Base-by-base conservation (phyloP, 2,888 invertebrate genomes). In the Tubulanus polymorphus region DNA sequence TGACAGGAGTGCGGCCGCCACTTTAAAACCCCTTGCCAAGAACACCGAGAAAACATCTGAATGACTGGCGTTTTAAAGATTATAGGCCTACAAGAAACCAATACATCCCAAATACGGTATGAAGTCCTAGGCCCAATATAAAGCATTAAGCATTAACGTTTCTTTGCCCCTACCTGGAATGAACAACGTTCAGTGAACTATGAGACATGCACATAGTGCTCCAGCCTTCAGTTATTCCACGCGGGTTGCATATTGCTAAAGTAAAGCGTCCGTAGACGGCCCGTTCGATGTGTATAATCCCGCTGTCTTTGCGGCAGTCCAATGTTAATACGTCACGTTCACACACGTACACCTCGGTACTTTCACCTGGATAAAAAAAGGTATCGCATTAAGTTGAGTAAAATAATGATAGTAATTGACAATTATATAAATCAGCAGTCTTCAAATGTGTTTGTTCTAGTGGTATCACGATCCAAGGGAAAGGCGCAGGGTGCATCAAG, bases 151-250 rank as follows among this genome's bases (percentile, higher is more conserved):
- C 10, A n/a, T 20, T 12, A 12, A 45, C 8, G 8, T n/a, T 10
- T n/a, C 20, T 8, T 10, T 45, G 10, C 5, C 20, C 76, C 71
- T 72, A 93, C 93, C 88, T 91, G 83, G 87, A 88, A 80, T 90
- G 90, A 64, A 95, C 85, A 64, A 93, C 91, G 61, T 90, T 84
- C 69, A 91, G 85, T 62, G 93, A 91, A 76, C 89, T 89, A 49
- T 88, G 88, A 55, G 93, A 91, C 89, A 92, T 92, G 80, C 94
- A 95, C 82, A 93, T 92, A 70, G 94, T 91, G 76, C 92, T 91
- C 93, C 93, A 94, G 30, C 66, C 69, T 72, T 93, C 91, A n/a
- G 91, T 91, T 80, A 92, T 88, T 64, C 93, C 93, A 76, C 92
- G 90, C 80, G 93, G 92, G 81, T 95, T 94, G 84, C 95, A 95